Conservation (phyloP, 2,113 vertebrate genomes). For the Pangasianodon gigas region DNA sequence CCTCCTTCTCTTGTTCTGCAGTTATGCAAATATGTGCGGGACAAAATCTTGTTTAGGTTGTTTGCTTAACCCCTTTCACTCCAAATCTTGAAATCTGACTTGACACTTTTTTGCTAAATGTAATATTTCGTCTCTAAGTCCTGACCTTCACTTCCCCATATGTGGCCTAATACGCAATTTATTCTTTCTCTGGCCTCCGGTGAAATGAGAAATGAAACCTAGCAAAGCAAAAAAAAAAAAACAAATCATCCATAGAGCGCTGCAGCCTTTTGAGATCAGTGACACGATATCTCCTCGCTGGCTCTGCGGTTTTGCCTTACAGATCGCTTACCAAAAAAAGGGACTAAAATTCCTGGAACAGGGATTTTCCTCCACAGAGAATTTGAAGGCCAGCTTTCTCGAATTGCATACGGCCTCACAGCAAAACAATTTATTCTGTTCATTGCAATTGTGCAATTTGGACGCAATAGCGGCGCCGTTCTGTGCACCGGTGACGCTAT, state of each 20-base stretch:
- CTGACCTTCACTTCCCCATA: constrained; percentile 9
- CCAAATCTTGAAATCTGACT: background rate
- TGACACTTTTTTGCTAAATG: background rate
- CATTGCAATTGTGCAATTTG: background rate
- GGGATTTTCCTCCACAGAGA: constrained; percentile 30
- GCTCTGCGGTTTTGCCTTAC: constrained; percentile 20
- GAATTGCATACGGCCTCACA: background rate
- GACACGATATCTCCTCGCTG: constrained; percentile 22
- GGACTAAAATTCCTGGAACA: constrained; percentile 35
- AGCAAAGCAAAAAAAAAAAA: background rate
- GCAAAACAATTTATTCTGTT: background rate
- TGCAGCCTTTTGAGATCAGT: background rate
- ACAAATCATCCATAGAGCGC: background rate
- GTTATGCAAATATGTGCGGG: background rate
- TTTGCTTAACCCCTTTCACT: background rate
- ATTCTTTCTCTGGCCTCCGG: background rate
- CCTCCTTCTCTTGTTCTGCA: background rate
- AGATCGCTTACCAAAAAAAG: constrained; percentile 27
- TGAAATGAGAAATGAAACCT: constrained; percentile 21
- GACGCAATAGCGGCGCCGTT: background rate
- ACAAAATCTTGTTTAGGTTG: background rate
- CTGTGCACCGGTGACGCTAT: background rate
- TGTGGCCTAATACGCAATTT: background rate
- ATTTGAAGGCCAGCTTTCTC: constrained; percentile 8
- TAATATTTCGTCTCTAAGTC: background rate